Evolutionary conservation across 1,140 invertebrate species (phyloP), one percentile per base, ranked within the genome.

Genomic region (Ceratina calcarata): DNA sequence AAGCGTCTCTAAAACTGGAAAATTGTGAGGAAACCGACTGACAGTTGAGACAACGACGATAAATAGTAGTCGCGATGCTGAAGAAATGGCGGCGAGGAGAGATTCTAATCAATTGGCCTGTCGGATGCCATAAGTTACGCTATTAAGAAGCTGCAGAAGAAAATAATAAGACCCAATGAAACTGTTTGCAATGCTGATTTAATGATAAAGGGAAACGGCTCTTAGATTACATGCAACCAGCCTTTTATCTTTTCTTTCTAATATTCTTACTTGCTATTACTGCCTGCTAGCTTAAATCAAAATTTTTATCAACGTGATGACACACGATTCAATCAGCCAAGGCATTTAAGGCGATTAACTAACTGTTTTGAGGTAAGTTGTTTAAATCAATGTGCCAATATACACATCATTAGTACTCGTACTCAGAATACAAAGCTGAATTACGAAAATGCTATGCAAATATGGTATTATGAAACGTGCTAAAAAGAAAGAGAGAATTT

Each of bases 151-250:
- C n/a, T 20, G 10, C 51, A 18, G 70, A 80, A 58, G 58, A 79
- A 83, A 74, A 77, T 84, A 86, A 87, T 86, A 70, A 80, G 51
- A n/a, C 71, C 67, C 79, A 80, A 87, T 87, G 76, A 71, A 87
- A 83, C 75, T 87, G 78, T 85, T 83, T 85, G 71, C 70, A 87
- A 80, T 84, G 78, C 82, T 81, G 86, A 84, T 84, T 55, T 87
- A 86, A 86, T 82, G 79, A 79, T 77, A 78, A 72, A 85, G 68
- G 66, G 62, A 86, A 79, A 66, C 58, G 22, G 16, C 0, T 62
- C 62, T 69, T 65, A 61, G 22, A 76, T 85, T 77, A 73, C 61
- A 79, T 27, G 80, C 84, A 70, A 80, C 74, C 24, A 20, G 75
- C 15, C 12, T 49, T 79, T 51, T 69, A 65, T n/a, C 65, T 66